Percentiles rank a stretch among this genome's conserved stretches.
Conservation (phyloP, 2,113 vertebrate species). For the Chrysochloris asiatica region DNA sequence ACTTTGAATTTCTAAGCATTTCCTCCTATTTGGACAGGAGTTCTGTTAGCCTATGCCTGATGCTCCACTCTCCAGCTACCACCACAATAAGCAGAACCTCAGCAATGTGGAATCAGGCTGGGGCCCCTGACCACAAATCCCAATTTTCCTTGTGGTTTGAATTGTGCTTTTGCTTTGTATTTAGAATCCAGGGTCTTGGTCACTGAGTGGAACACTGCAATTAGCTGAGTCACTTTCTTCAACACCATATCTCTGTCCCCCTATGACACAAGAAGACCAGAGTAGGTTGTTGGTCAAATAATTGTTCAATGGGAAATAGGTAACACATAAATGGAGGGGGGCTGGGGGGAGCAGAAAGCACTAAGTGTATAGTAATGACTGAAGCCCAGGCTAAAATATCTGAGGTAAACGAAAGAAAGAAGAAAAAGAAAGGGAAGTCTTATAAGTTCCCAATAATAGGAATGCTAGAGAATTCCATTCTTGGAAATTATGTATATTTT, state of each 20-base stretch:
- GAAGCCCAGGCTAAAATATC: neutral
- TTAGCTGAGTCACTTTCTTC: neutral
- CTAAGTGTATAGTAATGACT: neutral
- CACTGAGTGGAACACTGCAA: neutral
- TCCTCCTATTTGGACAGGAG: neutral
- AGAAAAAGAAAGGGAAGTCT: neutral
- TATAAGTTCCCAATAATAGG: neutral
- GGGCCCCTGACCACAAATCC: neutral
- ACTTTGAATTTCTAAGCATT: conserved; percentile 36
- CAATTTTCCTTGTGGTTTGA: neutral
- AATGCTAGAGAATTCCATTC: conserved; percentile 29
- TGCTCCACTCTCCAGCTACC: neutral
- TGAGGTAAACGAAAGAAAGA: neutral
- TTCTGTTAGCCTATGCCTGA: neutral
- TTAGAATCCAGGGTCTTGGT: conserved; percentile 2
- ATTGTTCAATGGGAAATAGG: neutral
- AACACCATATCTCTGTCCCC: neutral
- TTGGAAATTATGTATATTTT: conserved; percentile 12
- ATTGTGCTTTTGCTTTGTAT: too few relatives aligned
- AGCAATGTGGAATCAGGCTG: neutral
- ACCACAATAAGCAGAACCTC: neutral
- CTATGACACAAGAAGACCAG: neutral
- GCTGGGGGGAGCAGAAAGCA: neutral
- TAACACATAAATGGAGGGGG: neutral
- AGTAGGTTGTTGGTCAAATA: neutral